Base-by-base conservation (phyloP, 2,797 vertebrate genomes). In the Macropodus opercularis region DNA sequence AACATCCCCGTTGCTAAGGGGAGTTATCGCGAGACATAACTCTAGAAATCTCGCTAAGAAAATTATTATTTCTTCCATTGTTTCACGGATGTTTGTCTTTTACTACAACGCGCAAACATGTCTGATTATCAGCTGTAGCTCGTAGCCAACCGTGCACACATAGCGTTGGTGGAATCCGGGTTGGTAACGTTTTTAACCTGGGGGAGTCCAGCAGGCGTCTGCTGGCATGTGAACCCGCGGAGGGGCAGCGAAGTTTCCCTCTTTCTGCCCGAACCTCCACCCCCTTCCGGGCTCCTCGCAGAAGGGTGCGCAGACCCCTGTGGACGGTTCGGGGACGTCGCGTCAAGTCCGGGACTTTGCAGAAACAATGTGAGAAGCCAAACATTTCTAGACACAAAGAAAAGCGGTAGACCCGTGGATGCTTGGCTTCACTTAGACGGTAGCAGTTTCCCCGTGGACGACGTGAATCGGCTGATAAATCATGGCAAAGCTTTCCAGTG, bases 1-100 rank as follows among this genome's bases (percentile, higher is more conserved):
- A 91, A 92, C 89, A 70, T 26, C 48, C 22, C 48, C 1, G 92
- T 93, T 87, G 77, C 85, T 74, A 90, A 0, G 61, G 76, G 34
- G 27, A 83, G 54, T 36, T 69, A 72, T 87, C 87, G 87, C 86
- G 85, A 90, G 83, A 87, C 61, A 26, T 47, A 0, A 1, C 15
- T 4, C 14, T 34, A 14, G 19, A 32, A 32, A 14, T 32, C 10
- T 32, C 31, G 29, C 9, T 5, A 13, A 14, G 11, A 14, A 14
- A 32, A 10, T 31, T 11, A 32, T 32, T 13, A 13, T 2, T 32
- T 26, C 2, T 31, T n/a, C n/a, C 15, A 24, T 15, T 21, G 11
- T 29, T 2, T 36, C 0, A 6, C 6, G 0, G 6, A 8, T 1
- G 41, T 24, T 8, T 18, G 2, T 15, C 2, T 34, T 42, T 41